Base-by-base conservation (phyloP, 2,888 invertebrate species). In the Eupithecia tripunctaria region DNA sequence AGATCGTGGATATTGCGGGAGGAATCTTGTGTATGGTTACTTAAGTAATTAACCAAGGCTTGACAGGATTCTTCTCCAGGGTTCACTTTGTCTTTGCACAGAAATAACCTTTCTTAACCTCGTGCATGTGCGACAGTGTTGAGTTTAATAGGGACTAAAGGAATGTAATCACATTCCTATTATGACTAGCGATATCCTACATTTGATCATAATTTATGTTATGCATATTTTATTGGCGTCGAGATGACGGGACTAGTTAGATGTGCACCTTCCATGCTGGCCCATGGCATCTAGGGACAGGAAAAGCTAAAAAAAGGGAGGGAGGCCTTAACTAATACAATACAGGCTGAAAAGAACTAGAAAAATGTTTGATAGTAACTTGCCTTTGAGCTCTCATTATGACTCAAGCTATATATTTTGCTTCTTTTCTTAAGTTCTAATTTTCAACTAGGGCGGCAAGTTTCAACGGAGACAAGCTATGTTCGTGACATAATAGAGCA, bases 171-270 rank as follows among this genome's bases (percentile, higher is more conserved):
- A 29, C 21, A 63, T 63, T 63, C 62, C 62, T 32, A n/a, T 32
- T 63, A 32, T 63, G n/a, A 63, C 62, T 63, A 63, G n/a, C 32
- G 12, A 36, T 63, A 63, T 36, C n/a, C 62, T 32, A n/a, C 12
- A 63, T 36, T 63, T 1, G 12, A 25, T 56, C 21, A 56, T 56
- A 56, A 25, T 56, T 14, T 25, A 25, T 56, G 25, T 56, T 56
- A 25, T 25, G 25, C 21, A 56, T 56, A 56, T 12, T 56, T 56
- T 25, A 56, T 25, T 25, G 56, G 25, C 14, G 36, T 36, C 36
- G 0, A 8, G 36, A 36, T 8, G 36, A 10, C 36, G 36, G 36
- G 36, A 36, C 36, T 7, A 36, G 36, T 8, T 8, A 8, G 36
- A 6, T 36, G 36, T 36, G 36, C 36, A 36, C 36, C 36, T 36